Evolutionary conservation across 2,113 vertebrate genomes (phyloP).

Genomic region (Columba livia): DNA sequence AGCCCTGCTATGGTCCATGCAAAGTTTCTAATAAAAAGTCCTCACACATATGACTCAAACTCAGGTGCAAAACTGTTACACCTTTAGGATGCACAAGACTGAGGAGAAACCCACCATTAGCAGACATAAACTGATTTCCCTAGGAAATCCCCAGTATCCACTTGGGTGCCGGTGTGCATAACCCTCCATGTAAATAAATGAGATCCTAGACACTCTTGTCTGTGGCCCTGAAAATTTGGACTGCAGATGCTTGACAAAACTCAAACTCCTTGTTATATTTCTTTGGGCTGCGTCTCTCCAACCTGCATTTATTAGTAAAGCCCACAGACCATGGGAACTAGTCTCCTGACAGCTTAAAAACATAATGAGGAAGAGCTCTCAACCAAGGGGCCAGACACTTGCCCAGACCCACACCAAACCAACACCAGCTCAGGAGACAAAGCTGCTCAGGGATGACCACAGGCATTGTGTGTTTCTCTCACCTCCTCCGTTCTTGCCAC

Average conservation of each 20-base stretch:
- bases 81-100: not conserved
- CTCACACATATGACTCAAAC: not conserved
- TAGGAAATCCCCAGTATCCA: not conserved
- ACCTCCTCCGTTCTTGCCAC: conserved; percentile 93
- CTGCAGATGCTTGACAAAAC: not conserved
- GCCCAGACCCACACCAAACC: not conserved
- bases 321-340: not conserved
- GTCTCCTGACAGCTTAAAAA: not conserved
- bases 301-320: not conserved
- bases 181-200: not conserved
- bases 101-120: not conserved
- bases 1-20: not conserved
- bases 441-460: not conserved
- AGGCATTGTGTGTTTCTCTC: not conserved
- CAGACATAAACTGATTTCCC: not conserved
- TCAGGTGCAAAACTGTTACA: not conserved
- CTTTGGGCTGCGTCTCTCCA: not conserved
- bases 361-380: not conserved
- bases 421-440: not conserved
- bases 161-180: not conserved
- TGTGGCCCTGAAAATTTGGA: not conserved
- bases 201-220: not conserved
- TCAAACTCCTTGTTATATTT: not conserved
- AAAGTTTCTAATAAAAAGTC: not conserved
- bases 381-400: not conserved